Evolutionary conservation across 2,888 invertebrate species (phyloP), one percentile per base, ranked within the genome.

Genomic region (Thera obeliscata): DNA sequence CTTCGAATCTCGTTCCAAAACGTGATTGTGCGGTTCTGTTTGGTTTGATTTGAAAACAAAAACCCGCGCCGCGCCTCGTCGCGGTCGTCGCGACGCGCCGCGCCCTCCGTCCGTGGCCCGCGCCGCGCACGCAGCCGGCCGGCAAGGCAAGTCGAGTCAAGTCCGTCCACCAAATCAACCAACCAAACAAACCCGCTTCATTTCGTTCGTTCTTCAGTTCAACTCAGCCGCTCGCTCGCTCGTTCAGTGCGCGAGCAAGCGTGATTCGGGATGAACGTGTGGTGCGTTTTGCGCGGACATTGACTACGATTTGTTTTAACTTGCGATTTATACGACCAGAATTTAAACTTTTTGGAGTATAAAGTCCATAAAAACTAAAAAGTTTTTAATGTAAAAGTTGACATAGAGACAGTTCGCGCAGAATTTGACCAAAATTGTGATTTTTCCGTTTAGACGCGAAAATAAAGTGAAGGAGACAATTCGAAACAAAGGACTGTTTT

Each of bases 181-280:
- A 66, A 66, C 35, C 49, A 57, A 57, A 11, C 63, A 38, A 46
- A 63, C 56, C 35, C 12, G 36, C 46, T 54, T 56, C 11, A 35
- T 12, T 55, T 59, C 58, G 64, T 52, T 57, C 46, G 64, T 58
- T 64, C 41, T 41, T 41, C 7, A 41, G 41, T 41, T 41, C 41
- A 41, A 7, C 7, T 41, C 41, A 41, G 41, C 41, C 41, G 41
- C 41, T 59, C 58, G 64, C 43, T 57, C 78, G 77, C 78, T 55
- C 62, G 61, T 82, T 89, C 93, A 94, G 94, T 94, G 90, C 93
- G 93, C 94, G 90, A 92, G 91, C 90, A 87, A 92, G 93, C 94
- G 94, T 94, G 90, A 91, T 94, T 91, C 92, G 94, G 93, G 91
- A 90, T 91, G 91, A 89, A 91, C 93, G 94, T 91, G 94, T 89